phyloP scores from a whole-genome alignment of 1,140 invertebrate species.

The Cyclargus thomasi region DNA sequence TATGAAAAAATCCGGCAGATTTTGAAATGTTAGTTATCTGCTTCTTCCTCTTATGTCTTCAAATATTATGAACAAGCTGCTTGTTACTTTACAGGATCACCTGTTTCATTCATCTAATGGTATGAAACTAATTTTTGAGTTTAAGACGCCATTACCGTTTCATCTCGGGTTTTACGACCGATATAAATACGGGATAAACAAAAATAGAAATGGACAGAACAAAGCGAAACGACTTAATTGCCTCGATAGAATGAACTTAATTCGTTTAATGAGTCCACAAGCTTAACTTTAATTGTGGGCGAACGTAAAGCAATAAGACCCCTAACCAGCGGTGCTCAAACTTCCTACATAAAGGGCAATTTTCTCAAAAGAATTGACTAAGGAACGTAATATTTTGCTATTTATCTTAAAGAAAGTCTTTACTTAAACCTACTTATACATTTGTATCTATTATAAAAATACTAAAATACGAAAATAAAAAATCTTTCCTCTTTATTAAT shows the following conservation, averaged over 20 bases:
- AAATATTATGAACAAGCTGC: not conserved
- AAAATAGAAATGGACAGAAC: conserved; percentile 14
- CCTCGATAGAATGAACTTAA: conserved; percentile 16
- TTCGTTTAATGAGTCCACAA: conserved; percentile 16
- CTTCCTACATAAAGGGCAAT: not conserved
- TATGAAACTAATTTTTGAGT: not conserved
- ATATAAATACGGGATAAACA: conserved; percentile 11
- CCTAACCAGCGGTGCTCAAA: not conserved
- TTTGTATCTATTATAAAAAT: too few species aligned
- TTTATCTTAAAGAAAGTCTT: too few species aligned
- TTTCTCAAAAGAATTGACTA: not conserved
- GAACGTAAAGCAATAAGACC: conserved; percentile 16
- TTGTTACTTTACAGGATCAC: not conserved
- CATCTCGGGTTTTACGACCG: conserved; percentile 4
- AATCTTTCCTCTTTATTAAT: too few species aligned
- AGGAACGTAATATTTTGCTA: too few species aligned
- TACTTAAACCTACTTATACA: too few species aligned
- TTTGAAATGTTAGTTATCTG: too few species aligned
- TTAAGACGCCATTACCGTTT: not conserved
- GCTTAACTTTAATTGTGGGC: conserved; percentile 15
- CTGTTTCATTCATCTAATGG: not conserved
- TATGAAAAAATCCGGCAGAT: too few species aligned
- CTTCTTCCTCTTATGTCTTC: too few species aligned
- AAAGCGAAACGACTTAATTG: conserved; percentile 15
- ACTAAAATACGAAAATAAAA: too few species aligned